A percentile compares a stretch with the other conserved stretches of the same genome.
Evolutionary conservation across 2,888 invertebrate genomes (phyloP).

Genomic region (Corbicula japonica): DNA sequence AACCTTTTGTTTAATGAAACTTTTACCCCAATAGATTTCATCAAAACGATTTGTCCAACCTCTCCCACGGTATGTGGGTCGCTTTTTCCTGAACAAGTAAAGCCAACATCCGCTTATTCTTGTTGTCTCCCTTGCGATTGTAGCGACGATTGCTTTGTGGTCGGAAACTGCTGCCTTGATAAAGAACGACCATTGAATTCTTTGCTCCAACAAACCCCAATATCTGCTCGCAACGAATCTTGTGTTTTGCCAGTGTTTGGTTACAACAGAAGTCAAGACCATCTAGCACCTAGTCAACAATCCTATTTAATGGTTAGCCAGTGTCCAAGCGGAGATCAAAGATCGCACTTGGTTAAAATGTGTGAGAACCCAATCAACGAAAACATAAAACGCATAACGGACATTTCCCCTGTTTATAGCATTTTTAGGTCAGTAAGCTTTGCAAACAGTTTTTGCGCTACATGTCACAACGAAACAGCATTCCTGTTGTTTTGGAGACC

Average conservation of each 20-base stretch:
- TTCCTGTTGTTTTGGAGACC: slow-evolving; percentile 1
- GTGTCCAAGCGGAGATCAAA: not conserved
- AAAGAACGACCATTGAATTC: not conserved
- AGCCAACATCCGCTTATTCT: too few species aligned
- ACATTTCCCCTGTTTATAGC: slow-evolving; percentile 13
- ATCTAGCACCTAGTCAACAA: not conserved
- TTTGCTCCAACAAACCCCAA: not conserved
- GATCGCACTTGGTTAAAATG: not conserved
- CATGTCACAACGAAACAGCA: not conserved
- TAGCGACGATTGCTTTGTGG: slow-evolving; percentile 8
- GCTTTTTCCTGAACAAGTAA: too few species aligned
- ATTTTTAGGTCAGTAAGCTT: not conserved
- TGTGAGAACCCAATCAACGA: not conserved
- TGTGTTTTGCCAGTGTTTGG: slow-evolving; percentile 8
- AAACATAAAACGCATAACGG: not conserved
- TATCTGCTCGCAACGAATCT: not conserved
- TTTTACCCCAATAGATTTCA: not conserved
- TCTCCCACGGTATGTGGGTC: too few species aligned
- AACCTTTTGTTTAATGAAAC: not conserved
- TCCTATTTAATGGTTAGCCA: not conserved
- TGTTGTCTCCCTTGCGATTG: slow-evolving; percentile 6
- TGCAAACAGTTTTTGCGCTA: not conserved
- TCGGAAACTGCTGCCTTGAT: slow-evolving; percentile 17
- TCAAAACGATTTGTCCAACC: slow-evolving; percentile 3
- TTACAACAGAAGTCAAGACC: not conserved